Evolutionary conservation across 2,113 vertebrate species (phyloP), one percentile per base, ranked within the genome.

Genomic region (Sceloporus undulatus): DNA sequence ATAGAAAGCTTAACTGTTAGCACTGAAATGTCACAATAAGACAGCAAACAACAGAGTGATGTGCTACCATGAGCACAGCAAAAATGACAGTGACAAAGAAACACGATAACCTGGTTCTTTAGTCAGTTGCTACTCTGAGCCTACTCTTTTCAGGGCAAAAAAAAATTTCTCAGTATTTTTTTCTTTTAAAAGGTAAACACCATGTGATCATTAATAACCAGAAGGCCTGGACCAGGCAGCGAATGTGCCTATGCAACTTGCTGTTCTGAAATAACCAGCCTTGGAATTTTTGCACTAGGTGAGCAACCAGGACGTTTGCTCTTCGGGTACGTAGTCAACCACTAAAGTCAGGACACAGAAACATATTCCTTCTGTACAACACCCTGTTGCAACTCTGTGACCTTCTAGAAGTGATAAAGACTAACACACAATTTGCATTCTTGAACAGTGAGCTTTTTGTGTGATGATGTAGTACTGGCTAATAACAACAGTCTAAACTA

Each of bases 1-100:
- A 96, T 93, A 96, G 73, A 95, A 92, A 78, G 71, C n/a, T 85
- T 92, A 89, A 92, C 95, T 96, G 95, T 94, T 34, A 56, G 73
- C 2, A 0, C 71, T n/a, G 75, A 9, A 29, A 40, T 82, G 52
- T 52, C 87, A 5, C 88, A 73, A 62, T 86, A 89, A 77, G 34
- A 74, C 21, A 74, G 48, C 56, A 82, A 75, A n/a, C 1, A 0
- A 48, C 79, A 90, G 29, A 81, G 18, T 27, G 27, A 87, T 66
- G 52, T 85, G 48, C 34, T 0, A 0, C 27, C 4, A 71, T 0
- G 21, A 90, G 82, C n/a, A 19, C 0, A 0, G 42, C 9, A 29
- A 77, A 52, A 82, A 70, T 42, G 9, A 34, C 29, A 65, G 16
- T 82, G 29, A 83, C 13, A 77, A 80, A 27, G 29, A 88, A 82